phyloP scores from a whole-genome alignment of 2,113 vertebrate genomes.

The Ceyx cyanopectus region DNA sequence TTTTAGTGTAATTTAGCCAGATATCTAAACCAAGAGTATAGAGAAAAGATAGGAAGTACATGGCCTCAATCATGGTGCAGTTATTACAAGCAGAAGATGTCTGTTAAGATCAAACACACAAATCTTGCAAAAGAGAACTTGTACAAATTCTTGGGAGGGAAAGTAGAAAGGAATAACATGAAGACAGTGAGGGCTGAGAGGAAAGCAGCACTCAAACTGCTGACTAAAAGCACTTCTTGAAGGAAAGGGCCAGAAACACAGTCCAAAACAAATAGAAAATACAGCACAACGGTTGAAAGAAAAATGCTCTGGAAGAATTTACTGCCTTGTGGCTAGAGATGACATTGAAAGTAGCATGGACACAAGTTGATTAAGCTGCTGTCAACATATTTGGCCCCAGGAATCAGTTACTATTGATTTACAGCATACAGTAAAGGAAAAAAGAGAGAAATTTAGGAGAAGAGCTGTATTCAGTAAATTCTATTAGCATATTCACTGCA shows the following conservation, averaged over 20 bases:
- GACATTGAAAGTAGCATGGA: slow-evolving; percentile 53
- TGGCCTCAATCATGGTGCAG: background rate
- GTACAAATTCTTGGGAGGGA: background rate
- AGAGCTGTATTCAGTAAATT: slow-evolving; percentile 38
- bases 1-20: background rate
- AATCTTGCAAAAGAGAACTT: background rate
- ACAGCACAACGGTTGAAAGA: background rate
- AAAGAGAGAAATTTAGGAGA: slow-evolving; percentile 29
- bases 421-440: slow-evolving; percentile 11
- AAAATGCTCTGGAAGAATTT: slow-evolving; percentile 42
- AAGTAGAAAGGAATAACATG: slow-evolving; percentile 13
- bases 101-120: background rate
- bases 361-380: slow-evolving; percentile 44
- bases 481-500: slow-evolving; percentile 42
- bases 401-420: slow-evolving; percentile 60
- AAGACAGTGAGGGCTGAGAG: background rate
- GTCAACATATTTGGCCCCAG: slow-evolving; percentile 30
- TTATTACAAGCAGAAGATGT: slow-evolving; percentile 8
- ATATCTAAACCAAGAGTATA: background rate
- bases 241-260: background rate
- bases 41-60: background rate
- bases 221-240: slow-evolving; percentile 27
- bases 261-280: slow-evolving; percentile 18
- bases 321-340: slow-evolving; percentile 60
- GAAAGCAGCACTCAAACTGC: slow-evolving; percentile 21